Conservation (phyloP, 1,140 invertebrate species). For the Anadara kagoshimensis region DNA sequence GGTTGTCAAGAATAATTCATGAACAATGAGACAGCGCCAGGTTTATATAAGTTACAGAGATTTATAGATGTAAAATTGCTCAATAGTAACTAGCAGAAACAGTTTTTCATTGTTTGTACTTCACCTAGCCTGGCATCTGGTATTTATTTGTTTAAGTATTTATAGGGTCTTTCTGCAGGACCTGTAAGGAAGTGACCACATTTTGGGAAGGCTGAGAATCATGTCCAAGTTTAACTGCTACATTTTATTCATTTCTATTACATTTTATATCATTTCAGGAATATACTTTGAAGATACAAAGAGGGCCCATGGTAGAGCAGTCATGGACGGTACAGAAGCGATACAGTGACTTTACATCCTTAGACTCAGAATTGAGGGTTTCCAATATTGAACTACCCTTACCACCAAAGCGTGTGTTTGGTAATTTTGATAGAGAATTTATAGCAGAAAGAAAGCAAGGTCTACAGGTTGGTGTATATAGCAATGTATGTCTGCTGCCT, state of each 20-base stretch:
- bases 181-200: no score
- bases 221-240: not conserved
- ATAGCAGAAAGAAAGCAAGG: slow-evolving; percentile 89
- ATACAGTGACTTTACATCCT: slow-evolving; percentile 90
- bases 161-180: no score
- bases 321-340: slow-evolving; percentile 87
- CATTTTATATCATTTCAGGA: slow-evolving; percentile 77
- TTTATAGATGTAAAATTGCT: no score
- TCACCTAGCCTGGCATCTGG: no score
- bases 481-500: no score
- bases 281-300: slow-evolving; percentile 86
- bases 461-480: slow-evolving; percentile 83
- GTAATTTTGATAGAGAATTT: slow-evolving; percentile 93
- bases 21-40: no score
- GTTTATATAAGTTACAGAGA: no score
- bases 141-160: no score
- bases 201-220: no score
- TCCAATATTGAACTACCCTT: slow-evolving; percentile 85
- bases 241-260: not conserved
- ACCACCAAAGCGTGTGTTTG: slow-evolving; percentile 92
- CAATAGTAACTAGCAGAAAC: no score
- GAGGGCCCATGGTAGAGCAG: slow-evolving; percentile 82
- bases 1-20: no score
- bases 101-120: no score
- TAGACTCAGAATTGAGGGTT: slow-evolving; percentile 82